Conservation (phyloP, 2,113 vertebrate species). For the Plectropomus leopardus region DNA sequence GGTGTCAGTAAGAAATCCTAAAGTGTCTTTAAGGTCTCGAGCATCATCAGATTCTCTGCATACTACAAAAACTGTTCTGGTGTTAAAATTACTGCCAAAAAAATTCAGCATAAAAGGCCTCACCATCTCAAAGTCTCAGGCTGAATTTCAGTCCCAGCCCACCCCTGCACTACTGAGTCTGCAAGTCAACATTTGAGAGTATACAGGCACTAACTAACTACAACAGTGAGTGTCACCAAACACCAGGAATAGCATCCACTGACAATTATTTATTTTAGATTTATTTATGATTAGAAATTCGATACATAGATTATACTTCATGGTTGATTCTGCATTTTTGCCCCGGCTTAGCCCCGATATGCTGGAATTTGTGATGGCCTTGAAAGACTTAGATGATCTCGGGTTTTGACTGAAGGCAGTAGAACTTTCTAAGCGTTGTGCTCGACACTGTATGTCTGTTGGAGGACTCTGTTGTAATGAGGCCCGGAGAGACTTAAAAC, state of each 20-base stretch:
- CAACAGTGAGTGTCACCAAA: too few relatives aligned
- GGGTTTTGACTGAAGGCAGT: conserved; percentile 5
- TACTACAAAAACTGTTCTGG: background rate
- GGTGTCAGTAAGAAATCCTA: background rate
- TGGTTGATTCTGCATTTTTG: background rate
- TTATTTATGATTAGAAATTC: background rate
- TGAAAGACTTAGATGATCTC: conserved; percentile 7
- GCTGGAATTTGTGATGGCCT: background rate
- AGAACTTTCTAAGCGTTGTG: background rate
- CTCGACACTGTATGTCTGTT: conserved; percentile 23
- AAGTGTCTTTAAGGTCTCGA: background rate
- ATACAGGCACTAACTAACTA: too few relatives aligned
- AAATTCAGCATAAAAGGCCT: too few relatives aligned
- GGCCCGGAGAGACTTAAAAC: conserved; percentile 56
- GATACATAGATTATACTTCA: background rate
- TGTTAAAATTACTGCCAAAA: background rate
- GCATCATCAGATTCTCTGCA: background rate
- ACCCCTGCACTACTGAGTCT: too few relatives aligned
- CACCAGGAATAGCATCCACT: too few relatives aligned
- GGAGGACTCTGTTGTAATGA: conserved; percentile 66
- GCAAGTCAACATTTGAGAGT: too few relatives aligned
- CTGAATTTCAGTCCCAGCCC: too few relatives aligned
- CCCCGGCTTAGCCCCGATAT: background rate
- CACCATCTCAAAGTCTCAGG: too few relatives aligned
- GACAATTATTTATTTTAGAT: background rate